Percentiles rank a stretch among this genome's conserved stretches.
Evolutionary conservation across 2,113 vertebrate species (phyloP).

Genomic region (Amphiprion percula): DNA sequence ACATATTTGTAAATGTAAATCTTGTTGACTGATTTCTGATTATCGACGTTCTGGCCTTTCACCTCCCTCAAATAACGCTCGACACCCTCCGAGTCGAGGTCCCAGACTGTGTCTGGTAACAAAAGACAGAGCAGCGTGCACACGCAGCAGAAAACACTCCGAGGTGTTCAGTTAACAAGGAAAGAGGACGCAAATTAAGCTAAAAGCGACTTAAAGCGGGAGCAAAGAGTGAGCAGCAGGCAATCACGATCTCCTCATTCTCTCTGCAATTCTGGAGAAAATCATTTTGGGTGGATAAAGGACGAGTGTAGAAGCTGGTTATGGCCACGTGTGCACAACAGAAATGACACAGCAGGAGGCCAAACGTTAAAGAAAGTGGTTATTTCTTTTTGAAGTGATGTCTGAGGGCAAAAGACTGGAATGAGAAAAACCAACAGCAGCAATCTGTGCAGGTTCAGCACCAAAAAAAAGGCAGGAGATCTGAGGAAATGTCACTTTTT

Average conservation of each 20-base stretch:
- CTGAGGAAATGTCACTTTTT: neutral
- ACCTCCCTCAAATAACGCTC: constrained; percentile 39
- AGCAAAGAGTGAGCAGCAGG: constrained; percentile 50
- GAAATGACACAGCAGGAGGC: neutral
- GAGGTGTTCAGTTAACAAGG: constrained; percentile 35
- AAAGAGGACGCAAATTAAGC: constrained; percentile 58
- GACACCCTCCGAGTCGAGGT: constrained; percentile 10
- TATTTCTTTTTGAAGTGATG: constrained; percentile 11
- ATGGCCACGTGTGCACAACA: neutral
- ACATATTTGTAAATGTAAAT: constrained; percentile 31
- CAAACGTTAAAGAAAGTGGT: constrained; percentile 10
- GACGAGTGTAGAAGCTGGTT: neutral
- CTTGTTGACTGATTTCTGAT: constrained; percentile 33
- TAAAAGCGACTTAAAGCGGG: constrained; percentile 27
- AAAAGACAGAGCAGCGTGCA: constrained; percentile 19
- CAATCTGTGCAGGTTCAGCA: constrained; percentile 6
- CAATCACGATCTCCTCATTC: constrained; percentile 17
- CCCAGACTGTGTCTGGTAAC: constrained; percentile 26
- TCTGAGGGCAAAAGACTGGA: constrained; percentile 25
- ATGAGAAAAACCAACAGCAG: neutral
- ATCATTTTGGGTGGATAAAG: constrained; percentile 55
- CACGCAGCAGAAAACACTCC: constrained; percentile 1
- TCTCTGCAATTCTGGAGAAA: constrained; percentile 46
- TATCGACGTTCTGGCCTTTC: constrained; percentile 34
- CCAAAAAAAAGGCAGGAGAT: neutral